Base-by-base conservation (phyloP, 2,888 invertebrate species). In the Pemphredon lugubris region DNA sequence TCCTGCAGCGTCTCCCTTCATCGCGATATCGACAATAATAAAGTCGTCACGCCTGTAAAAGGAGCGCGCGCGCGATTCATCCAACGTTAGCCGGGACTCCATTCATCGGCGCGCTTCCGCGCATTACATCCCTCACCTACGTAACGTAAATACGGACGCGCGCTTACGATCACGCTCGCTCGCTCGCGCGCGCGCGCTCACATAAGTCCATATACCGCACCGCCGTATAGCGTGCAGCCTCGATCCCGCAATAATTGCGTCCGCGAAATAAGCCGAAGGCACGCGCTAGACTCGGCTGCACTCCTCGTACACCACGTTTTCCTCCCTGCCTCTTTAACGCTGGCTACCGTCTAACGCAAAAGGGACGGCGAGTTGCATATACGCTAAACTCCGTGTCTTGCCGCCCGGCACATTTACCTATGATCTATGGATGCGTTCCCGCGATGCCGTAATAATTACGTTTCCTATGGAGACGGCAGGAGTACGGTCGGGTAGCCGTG, bases 401-500 rank as follows among this genome's bases (percentile, higher is more conserved):
- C n/a, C 13, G 18, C 26, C 40, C 40, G 64, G 47, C 75, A 70
- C 65, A 76, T 82, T 82, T 83, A 75, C 60, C 72, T 66, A 81
- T 75, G 81, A 84, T 77, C 71, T 70, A 79, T 76, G 78, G 57
- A 70, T 75, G 73, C 75, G 82, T 76, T 81, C 64, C 71, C 71
- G 67, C 73, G 79, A 73, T 81, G 79, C 79, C 74, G 79, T 81
- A 84, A 85, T 85, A 84, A 85, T 86, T 84, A 82, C 75, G 72
- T 79, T 72, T 34, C 65, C 60, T 32, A 65, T 11, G 55, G 55
- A 57, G 51, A 45, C 7, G 51, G 42, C 9, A 39, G 16, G 30
- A 16, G 34, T 23, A 39, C 13, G 11, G 48, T 58, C 11, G 34
- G 20, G 47, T 11, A 47, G 70, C n/a, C n/a, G n/a, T n/a, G n/a